These are phyloP conservation scores for Bhutanitis thaidina DNA, from an alignment of 2,888 invertebrate species.

Conservation along the genomic window DNA sequence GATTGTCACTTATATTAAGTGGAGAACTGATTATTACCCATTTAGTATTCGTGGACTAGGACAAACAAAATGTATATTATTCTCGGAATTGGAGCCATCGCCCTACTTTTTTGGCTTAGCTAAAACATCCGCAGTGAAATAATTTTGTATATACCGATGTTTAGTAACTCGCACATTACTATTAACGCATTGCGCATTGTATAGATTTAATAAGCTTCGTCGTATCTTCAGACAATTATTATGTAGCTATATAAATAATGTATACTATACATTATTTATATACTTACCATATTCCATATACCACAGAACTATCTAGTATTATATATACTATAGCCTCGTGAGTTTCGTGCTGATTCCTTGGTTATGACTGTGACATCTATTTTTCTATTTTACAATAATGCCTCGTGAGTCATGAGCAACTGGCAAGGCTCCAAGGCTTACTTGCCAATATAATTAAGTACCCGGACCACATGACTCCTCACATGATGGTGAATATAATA, in stretches of 20 bases:
- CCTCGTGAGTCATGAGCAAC: slow-evolving; percentile 23
- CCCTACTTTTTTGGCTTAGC: slow-evolving; percentile 23
- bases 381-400: slow-evolving; percentile 5
- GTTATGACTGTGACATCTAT: slow-evolving; percentile 18
- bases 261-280: too few species aligned
- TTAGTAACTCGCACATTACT: too few species aligned
- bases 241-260: too few species aligned
- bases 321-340: too few species aligned
- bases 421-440: slow-evolving; percentile 47
- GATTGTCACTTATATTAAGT: slow-evolving; percentile 22
- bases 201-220: too few species aligned
- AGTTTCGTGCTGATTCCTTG: slow-evolving; percentile 7
- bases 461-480: slow-evolving; percentile 39
- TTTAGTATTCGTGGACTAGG: slow-evolving; percentile 26
- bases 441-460: slow-evolving; percentile 36
- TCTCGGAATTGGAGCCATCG: slow-evolving; percentile 26
- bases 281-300: too few species aligned
- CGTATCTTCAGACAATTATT: too few species aligned
- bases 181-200: too few species aligned
- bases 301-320: too few species aligned
- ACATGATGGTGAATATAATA: slow-evolving; percentile 35
- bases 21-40: slow-evolving; percentile 28
- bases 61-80: slow-evolving; percentile 28
- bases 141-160: neutral
- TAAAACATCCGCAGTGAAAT: slow-evolving; percentile 1